Evolutionary conservation across 2,113 vertebrate genomes (phyloP), one percentile per base, ranked within the genome.

Genomic region (Todiramphus chloris): DNA sequence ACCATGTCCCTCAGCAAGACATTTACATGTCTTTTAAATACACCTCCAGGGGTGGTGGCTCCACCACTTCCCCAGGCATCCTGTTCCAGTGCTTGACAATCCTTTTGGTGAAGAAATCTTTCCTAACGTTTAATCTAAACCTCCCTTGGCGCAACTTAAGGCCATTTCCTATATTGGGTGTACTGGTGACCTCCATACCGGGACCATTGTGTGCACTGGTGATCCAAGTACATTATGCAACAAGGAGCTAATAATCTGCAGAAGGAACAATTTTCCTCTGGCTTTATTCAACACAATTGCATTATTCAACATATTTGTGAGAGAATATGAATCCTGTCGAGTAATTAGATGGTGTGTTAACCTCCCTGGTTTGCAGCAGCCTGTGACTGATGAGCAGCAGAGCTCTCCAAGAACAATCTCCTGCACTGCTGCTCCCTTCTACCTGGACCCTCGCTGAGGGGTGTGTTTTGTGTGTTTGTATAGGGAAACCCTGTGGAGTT

Each of bases 301-400:
- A 90, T 94, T 94, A 89, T 96, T 84, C 88, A 90, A 66, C 80
- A 68, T 3, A 4, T 90, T 86, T 92, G 80, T 83, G 76, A 93
- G 83, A 77, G 83, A 86, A 94, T 86, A 90, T 73, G 55, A 92
- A 88, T 67, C 55, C 79, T 68, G 63, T 81, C 63, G 80, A 89
- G 87, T 67, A 89, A 77, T 67, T 62, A 88, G 87, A 53, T 41
- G 84, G 67, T 63, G 39, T 37, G 58, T 80, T 93, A 87, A 93
- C 87, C 81, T 87, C 89, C 50, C 74, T 73, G 70, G 24, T 55
- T 89, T 41, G 46, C 91, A 91, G 15, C 41, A 96, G 87, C 50
- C 87, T 66, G 56, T 87, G 95, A 87, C 81, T 94, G 89, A 76
- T 3, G 0, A 51, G 81, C 7, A 63, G 73, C 87, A 94, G 78